A percentile compares a stretch with the other conserved stretches of the same genome.
These are phyloP conservation scores for Poecilia latipinna DNA, from an alignment of 2,113 vertebrate genomes.

Conservation along the genomic window DNA sequence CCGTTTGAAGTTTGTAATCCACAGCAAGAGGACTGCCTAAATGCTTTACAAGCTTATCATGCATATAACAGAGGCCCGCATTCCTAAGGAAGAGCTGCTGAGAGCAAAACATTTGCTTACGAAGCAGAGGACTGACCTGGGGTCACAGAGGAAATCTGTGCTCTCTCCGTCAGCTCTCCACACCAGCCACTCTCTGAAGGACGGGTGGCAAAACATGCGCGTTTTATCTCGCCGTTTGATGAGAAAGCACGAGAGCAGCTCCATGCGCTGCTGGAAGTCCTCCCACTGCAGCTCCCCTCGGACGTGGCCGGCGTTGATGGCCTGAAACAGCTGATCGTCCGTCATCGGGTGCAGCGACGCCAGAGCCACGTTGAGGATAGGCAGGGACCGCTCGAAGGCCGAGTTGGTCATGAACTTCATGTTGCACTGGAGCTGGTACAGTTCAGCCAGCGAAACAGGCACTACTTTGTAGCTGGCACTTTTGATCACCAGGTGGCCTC, in stretches of 20 bases:
- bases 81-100: slow-evolving; percentile 17
- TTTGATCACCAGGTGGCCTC: slow-evolving; percentile 95
- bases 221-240: slow-evolving; percentile 94
- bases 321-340: slow-evolving; percentile 96
- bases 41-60: slow-evolving; percentile 5
- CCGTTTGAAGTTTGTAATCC: slow-evolving; percentile 2
- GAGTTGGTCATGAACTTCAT: slow-evolving; percentile 97
- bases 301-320: slow-evolving; percentile 87
- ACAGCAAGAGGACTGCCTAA: slow-evolving; percentile 8
- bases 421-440: slow-evolving; percentile 98
- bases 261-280: slow-evolving; percentile 96
- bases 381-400: slow-evolving; percentile 91
- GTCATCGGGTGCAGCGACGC: slow-evolving; percentile 97
- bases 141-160: slow-evolving; percentile 94
- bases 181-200: slow-evolving; percentile 97
- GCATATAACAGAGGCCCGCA: neutral
- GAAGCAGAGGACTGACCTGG: slow-evolving; percentile 83
- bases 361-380: slow-evolving; percentile 91
- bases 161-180: slow-evolving; percentile 96
- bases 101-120: slow-evolving; percentile 15
- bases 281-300: slow-evolving; percentile 89
- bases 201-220: slow-evolving; percentile 98
- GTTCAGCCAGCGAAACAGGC: slow-evolving; percentile 93
- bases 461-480: slow-evolving; percentile 98
- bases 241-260: slow-evolving; percentile 91